Conservation (phyloP, 2,113 vertebrate genomes). For the Erythrocercus mccallii region DNA sequence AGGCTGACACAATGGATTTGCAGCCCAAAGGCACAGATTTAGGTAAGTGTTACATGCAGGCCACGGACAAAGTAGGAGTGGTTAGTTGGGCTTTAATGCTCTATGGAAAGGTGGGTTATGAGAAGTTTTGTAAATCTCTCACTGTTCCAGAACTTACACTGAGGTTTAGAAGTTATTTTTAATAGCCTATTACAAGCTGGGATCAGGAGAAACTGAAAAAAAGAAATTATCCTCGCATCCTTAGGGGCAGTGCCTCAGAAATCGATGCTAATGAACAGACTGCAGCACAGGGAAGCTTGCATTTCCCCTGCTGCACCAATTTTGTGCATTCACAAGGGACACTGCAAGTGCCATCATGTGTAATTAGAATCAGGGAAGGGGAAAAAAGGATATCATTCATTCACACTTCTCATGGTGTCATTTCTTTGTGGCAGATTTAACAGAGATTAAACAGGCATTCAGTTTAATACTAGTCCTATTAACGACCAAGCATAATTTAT, state of each 20-base stretch:
- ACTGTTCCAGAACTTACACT: background rate
- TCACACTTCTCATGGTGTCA: slow-evolving; percentile 25
- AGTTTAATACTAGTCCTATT: slow-evolving; percentile 50
- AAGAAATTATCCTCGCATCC: slow-evolving; percentile 31
- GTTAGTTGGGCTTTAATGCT: background rate
- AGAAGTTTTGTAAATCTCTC: background rate
- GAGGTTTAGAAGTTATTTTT: slow-evolving; percentile 26
- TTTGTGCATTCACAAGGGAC: slow-evolving; percentile 55
- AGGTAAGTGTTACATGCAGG: background rate
- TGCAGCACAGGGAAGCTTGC: slow-evolving; percentile 49
- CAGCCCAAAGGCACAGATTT: background rate
- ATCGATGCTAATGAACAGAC: slow-evolving; percentile 70
- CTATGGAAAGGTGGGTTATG: background rate
- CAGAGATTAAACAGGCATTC: slow-evolving; percentile 61
- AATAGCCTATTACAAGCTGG: slow-evolving; percentile 18
- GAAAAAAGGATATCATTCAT: slow-evolving; percentile 31
- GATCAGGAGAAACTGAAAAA: background rate
- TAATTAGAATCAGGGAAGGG: slow-evolving; percentile 57
- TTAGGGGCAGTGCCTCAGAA: slow-evolving; percentile 46
- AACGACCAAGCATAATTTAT: slow-evolving; percentile 44
- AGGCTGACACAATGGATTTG: background rate
- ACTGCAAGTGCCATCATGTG: slow-evolving; percentile 47
- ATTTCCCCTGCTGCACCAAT: slow-evolving; percentile 59
- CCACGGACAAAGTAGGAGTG: background rate
- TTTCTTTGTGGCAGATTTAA: slow-evolving; percentile 58